Conservation (phyloP, 2,797 vertebrate species). For the Trematomus bernacchii region DNA sequence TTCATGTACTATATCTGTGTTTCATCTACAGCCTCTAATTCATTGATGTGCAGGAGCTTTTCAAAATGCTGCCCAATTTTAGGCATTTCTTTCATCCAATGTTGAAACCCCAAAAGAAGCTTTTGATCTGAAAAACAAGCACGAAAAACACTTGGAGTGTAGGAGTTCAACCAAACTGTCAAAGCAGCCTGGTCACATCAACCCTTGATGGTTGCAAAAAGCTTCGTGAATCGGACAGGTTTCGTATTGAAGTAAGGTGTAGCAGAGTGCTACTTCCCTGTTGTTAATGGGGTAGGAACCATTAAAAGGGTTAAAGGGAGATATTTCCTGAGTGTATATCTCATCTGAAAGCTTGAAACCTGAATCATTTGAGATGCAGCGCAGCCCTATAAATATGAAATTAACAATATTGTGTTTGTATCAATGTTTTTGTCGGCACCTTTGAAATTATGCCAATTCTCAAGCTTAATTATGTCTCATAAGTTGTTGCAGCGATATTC, state of each 20-base stretch:
- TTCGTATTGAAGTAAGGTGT: constrained; percentile 11
- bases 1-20: neutral
- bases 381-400: too few relatives aligned
- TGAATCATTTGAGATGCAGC: too few relatives aligned
- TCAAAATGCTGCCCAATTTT: constrained; percentile 5
- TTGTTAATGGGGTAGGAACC: neutral
- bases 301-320: neutral
- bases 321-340: neutral
- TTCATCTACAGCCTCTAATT: constrained; percentile 30
- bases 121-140: constrained; percentile 17
- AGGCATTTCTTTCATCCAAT: neutral
- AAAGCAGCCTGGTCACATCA: constrained; percentile 17
- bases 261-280: neutral
- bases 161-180: constrained; percentile 13
- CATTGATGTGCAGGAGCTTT: constrained; percentile 20
- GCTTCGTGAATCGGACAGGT: constrained; percentile 11
- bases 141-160: constrained; percentile 8
- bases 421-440: too few relatives aligned
- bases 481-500: too few relatives aligned
- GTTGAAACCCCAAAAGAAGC: neutral
- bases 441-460: too few relatives aligned
- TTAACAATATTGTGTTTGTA: too few relatives aligned
- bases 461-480: too few relatives aligned
- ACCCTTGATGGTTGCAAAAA: constrained; percentile 7
- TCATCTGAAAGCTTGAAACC: too few relatives aligned